Percentiles rank a stretch among this genome's conserved stretches.
These are phyloP conservation scores for Drosophila paulistorum DNA, from an alignment of 1,140 invertebrate genomes.

Conservation along the genomic window DNA sequence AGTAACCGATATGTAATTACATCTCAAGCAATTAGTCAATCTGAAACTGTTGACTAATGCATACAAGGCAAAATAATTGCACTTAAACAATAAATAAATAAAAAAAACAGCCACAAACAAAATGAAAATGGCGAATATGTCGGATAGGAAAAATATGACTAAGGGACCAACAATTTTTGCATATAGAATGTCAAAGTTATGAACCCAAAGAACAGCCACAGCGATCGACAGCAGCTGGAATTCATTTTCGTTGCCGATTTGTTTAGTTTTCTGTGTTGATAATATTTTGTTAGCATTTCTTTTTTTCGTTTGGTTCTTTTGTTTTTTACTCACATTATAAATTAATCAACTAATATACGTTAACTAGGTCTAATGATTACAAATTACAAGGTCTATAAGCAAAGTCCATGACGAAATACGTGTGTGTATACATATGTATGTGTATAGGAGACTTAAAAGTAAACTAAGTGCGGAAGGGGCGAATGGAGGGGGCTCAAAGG, in stretches of 20 bases:
- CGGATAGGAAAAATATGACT: not conserved
- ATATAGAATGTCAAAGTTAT: not conserved
- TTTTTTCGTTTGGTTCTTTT: slow-evolving; percentile 11
- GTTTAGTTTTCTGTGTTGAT: not conserved
- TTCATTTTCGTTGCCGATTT: not conserved
- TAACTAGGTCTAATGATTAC: slow-evolving; percentile 41
- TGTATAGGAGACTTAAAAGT: slow-evolving; percentile 44
- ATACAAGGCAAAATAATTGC: slow-evolving; percentile 28
- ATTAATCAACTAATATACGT: slow-evolving; percentile 21
- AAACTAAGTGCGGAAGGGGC: slow-evolving; percentile 33
- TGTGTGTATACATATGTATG: slow-evolving; percentile 21
- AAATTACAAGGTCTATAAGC: slow-evolving; percentile 63
- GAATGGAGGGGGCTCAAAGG: not conserved
- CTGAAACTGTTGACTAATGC: slow-evolving; percentile 47
- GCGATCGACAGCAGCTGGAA: not conserved
- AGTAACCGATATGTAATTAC: slow-evolving; percentile 13
- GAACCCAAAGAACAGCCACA: too few relatives aligned
- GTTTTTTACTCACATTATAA: slow-evolving; percentile 22
- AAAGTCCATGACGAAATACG: slow-evolving; percentile 37
- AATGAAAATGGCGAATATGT: not conserved
- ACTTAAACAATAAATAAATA: not conserved
- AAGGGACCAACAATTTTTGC: too few relatives aligned
- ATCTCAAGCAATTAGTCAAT: slow-evolving; percentile 15
- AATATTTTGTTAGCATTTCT: slow-evolving; percentile 9
- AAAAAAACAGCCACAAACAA: slow-evolving; percentile 8